phyloP scores from a whole-genome alignment of 2,888 invertebrate genomes.

The Orgyia antiqua region DNA sequence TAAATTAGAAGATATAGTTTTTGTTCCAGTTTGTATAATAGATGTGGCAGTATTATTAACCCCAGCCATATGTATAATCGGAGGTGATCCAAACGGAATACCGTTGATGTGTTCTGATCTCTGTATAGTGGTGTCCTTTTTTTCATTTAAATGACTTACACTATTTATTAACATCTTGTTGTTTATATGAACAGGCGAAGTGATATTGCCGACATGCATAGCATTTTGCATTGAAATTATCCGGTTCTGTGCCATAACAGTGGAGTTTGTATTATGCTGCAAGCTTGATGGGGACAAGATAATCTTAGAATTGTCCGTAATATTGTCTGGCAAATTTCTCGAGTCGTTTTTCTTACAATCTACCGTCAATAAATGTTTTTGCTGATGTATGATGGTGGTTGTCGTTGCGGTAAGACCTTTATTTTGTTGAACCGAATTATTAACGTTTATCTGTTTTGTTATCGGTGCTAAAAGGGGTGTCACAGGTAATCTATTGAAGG shows the following conservation, averaged over 20 bases:
- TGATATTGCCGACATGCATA: constrained; percentile 51
- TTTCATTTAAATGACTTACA: constrained; percentile 48
- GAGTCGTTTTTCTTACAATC: constrained; percentile 53
- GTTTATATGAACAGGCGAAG: constrained; percentile 49
- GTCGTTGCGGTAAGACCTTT: constrained; percentile 43
- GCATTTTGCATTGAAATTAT: constrained; percentile 66
- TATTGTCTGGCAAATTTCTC: constrained; percentile 37
- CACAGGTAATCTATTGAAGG: constrained; percentile 77
- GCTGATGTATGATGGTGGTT: constrained; percentile 47
- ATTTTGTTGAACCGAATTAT: constrained; percentile 60
- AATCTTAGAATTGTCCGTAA: constrained; percentile 56
- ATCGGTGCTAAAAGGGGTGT: constrained; percentile 77
- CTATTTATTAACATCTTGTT: constrained; percentile 61
- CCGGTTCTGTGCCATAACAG: constrained; percentile 67
- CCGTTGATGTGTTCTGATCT: constrained; percentile 54
- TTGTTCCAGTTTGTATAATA: constrained; percentile 52
- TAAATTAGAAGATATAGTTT: constrained; percentile 47
- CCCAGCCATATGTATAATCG: constrained; percentile 59
- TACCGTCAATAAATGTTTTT: constrained; percentile 54
- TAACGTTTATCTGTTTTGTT: constrained; percentile 75
- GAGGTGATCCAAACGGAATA: constrained; percentile 41
- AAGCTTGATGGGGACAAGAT: constrained; percentile 59
- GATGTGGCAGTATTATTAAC: constrained; percentile 47
- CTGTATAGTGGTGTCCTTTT: constrained; percentile 46
- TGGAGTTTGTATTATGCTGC: constrained; percentile 53